A percentile compares a stretch with the other conserved stretches of the same genome.
phyloP scores from a whole-genome alignment of 2,113 vertebrate species.

The Dasyprocta punctata region DNA sequence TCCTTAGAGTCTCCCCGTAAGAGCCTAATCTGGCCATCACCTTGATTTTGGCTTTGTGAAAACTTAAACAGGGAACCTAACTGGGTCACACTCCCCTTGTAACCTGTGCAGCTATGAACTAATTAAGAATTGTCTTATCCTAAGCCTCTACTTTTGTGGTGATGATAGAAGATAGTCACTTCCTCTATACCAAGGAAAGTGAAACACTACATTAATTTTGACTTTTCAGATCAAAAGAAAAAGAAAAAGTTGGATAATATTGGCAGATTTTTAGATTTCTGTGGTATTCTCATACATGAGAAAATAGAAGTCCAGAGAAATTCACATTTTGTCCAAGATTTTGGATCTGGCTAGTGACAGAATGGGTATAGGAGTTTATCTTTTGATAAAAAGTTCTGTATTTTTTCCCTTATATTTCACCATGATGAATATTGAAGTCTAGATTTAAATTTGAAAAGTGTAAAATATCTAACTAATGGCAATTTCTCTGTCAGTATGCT shows the following conservation, averaged over 20 bases:
- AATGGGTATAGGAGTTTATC: neutral
- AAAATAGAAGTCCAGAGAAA: neutral
- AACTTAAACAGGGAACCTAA: neutral
- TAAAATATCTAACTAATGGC: neutral
- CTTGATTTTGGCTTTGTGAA: neutral
- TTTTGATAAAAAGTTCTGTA: neutral
- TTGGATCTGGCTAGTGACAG: neutral
- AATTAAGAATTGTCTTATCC: neutral
- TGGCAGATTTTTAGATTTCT: constrained; percentile 7
- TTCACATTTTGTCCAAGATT: neutral
- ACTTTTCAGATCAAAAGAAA: neutral
- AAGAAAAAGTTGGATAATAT: neutral
- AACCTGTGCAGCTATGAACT: neutral
- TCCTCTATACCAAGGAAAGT: neutral
- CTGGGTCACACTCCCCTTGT: neutral
- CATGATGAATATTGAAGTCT: neutral
- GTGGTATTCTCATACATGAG: neutral
- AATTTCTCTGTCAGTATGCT: neutral
- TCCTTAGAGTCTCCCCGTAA: neutral
- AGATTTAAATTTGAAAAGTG: neutral
- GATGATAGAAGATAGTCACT: neutral
- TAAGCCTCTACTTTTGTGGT: neutral
- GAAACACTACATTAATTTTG: neutral
- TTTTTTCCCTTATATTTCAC: neutral
- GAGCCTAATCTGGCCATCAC: neutral